These are phyloP conservation scores for Theodoxus fluviatilis DNA, from an alignment of 2,888 invertebrate species.

Conservation along the genomic window DNA sequence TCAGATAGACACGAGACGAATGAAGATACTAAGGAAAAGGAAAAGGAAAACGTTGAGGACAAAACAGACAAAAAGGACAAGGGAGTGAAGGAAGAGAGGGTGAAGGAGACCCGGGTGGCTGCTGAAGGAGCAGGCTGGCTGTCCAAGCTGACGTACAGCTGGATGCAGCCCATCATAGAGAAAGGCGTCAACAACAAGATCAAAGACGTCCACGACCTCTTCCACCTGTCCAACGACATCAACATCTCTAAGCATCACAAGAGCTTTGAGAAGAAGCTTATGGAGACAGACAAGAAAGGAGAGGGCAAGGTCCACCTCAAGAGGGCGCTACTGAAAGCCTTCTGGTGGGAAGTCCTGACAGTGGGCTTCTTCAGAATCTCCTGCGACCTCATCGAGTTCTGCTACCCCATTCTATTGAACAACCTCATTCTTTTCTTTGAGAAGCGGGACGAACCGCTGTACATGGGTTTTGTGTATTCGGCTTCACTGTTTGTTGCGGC, in stretches of 20 bases:
- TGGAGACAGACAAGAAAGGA: neutral
- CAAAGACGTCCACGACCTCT: slow-evolving; percentile 68
- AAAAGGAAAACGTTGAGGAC: too few species aligned
- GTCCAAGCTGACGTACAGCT: slow-evolving; percentile 82
- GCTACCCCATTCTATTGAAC: slow-evolving; percentile 89
- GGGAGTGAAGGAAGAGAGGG: slow-evolving; percentile 36
- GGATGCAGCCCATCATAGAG: slow-evolving; percentile 84
- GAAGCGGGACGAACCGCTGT: slow-evolving; percentile 72
- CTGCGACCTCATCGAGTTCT: slow-evolving; percentile 85
- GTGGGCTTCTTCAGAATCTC: slow-evolving; percentile 76
- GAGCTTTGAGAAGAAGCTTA: slow-evolving; percentile 42
- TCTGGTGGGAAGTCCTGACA: too few species aligned
- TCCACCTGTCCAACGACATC: slow-evolving; percentile 52
- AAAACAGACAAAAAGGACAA: too few species aligned
- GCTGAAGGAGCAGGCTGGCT: slow-evolving; percentile 78
- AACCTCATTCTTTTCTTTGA: slow-evolving; percentile 82
- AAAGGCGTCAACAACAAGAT: slow-evolving; percentile 66
- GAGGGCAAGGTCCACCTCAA: too few species aligned
- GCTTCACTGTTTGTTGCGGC: slow-evolving; percentile 74
- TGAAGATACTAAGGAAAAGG: too few species aligned
- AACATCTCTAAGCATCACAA: slow-evolving; percentile 46
- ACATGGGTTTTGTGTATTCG: slow-evolving; percentile 69
- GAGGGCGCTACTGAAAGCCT: too few species aligned
- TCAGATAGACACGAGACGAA: too few species aligned
- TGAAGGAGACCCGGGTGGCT: slow-evolving; percentile 36